Evolutionary conservation across 2,797 vertebrate species (phyloP), one percentile per base, ranked within the genome.

Genomic region (Simalia tracyae): DNA sequence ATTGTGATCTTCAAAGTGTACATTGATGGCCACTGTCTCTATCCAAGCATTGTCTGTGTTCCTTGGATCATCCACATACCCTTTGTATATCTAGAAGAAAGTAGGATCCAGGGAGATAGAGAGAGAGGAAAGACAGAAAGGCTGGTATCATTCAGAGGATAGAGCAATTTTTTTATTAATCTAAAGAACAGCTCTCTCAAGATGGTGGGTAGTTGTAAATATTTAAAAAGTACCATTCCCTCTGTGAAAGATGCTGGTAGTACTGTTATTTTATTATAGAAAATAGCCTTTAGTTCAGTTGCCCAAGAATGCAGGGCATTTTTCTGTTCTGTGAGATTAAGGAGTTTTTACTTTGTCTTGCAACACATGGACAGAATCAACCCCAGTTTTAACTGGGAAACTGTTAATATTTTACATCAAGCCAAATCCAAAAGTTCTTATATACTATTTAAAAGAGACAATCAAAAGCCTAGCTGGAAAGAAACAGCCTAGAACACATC

Each of bases 1-100:
- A 0, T 96, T 97, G 26, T 95, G 95, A 90, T 93, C 95, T 91
- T 97, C 93, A 12, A 99, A 97, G 95, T 99, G 99, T 92, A 99
- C 88, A 5, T 98, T 98, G 84, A 98, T 0, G 0, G 98, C 97
- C 0, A 98, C 98, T 0, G 97, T 98, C 97, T 99, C 98, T 0
- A 99, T 96, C 99, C 99, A 99, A 95, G 99, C 98, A 0, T 99
- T 98, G 90, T 99, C 99, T 0, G 99, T 99, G 97, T 99, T 99
- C 93, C 98, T 98, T 42, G 97, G 97, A 96, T 99, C 99, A 0
- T 99, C 99, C 0, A 99, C 94, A 10, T 99, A 99, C 17, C 98
- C 98, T 90, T 96, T 97, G 96, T 98, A 98, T 54, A 99, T 97
- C 99, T 99, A 88, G 91, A 93, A 88, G 50, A 56, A 84, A 14